Evolutionary conservation across 1,140 invertebrate genomes (phyloP), one percentile per base, ranked within the genome.

Genomic region (Halictus rubicundus): DNA sequence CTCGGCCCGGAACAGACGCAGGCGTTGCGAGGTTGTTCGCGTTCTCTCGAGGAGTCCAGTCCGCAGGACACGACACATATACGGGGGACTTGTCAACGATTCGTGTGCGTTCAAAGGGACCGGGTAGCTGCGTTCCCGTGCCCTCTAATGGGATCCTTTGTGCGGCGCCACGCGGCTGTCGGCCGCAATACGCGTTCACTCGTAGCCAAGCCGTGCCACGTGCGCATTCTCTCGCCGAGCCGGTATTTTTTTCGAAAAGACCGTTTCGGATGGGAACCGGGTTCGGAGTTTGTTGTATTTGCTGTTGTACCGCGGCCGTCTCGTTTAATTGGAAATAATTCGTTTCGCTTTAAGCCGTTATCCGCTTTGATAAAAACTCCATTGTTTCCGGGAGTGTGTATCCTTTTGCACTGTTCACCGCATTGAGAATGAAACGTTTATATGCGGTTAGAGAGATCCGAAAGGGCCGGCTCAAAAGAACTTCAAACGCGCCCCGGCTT

Each of bases 131-230:
- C 82, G 85, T 85, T 65, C 80, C 64, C 80, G 77, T 85, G 77
- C 78, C 82, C 75, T 77, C 84, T 89, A 89, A 89, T 89, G 81
- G 86, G 87, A 86, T 89, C 88, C 88, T 89, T 89, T 89, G 87
- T 87, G 81, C 57, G 71, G 61, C 63, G 74, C 73, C 83, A 57
- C 73, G 79, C 78, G 78, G 81, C 81, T 89, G 87, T 89, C 88
- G 83, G 79, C 66, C 64, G 75, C 82, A 89, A 75, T 80, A 80
- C 74, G 77, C 81, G 61, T 21, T 71, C 68, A 32, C 37, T 46
- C 54, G 76, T 72, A 37, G 68, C 16, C 64, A 69, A 68, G n/a
- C 46, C 2, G 49, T 52, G 68, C 39, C 63, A 14, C 42, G 32
- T 60, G 23, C 49, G 23, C 21, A 65, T 52, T 46, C 63, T 68